Evolutionary conservation across 1,140 invertebrate species (phyloP), one percentile per base, ranked within the genome.

Genomic region (Tachypleus tridentatus): DNA sequence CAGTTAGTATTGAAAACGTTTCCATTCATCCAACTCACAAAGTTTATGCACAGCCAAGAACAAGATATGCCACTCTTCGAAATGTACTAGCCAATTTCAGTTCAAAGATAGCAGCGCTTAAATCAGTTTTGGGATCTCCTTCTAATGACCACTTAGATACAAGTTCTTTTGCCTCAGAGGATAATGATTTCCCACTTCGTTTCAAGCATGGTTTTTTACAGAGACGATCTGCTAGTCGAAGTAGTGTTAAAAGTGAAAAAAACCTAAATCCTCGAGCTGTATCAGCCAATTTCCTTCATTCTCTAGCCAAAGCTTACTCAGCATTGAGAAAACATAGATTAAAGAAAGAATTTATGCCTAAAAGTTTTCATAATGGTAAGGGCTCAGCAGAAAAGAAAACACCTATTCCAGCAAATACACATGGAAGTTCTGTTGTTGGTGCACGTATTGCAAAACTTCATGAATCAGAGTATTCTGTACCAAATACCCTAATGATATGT

Each of bases 401-500:
- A 29, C 29, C 29, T 29, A 29, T 29, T 29, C 29, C 2, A 29
- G 29, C 29, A 29, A 29, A 29, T 29, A 29, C 29, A 29, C 29
- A 29, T 29, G 29, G 87, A 49, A 91, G 88, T 70, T 86, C 88
- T 58, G 83, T 83, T 64, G 81, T 92, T 65, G 90, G 90, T 3
- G 88, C 89, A 49, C 83, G 89, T 63, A 90, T 93, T 73, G 89
- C 89, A 7, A 68, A 65, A 47, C 70, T 69, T 47, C 51, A 67
- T 7, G 68, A 73, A 51, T 87, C 88, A 0, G 89, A 93, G 71
- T 92, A 92, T 72, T 87, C 86, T 0, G 87, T 92, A 76, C 88
- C 89, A 5, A 82, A 81, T 54, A 81, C 82, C 0, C 75, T 88
- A 0, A 81, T 69, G 6, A 29, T 29, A 29, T 29, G 29, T 29